Percentiles rank a stretch among this genome's conserved stretches.
Conservation (phyloP, 2,797 vertebrate species). For the Ataeniobius toweri region DNA sequence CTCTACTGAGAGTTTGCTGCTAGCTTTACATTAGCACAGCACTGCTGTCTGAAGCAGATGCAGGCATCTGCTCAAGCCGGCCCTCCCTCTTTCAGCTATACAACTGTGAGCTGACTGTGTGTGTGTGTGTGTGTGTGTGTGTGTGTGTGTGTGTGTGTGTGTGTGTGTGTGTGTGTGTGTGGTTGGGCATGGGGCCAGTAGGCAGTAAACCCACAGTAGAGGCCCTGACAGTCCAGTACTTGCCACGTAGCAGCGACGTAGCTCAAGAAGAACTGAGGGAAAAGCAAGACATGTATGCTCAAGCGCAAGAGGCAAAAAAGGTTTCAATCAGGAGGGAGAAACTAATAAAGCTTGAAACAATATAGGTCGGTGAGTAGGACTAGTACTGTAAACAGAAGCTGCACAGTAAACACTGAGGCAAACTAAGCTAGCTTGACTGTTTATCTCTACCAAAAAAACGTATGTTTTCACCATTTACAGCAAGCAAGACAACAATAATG, state of each 20-base stretch:
- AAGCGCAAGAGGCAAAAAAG: neutral
- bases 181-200: slow-evolving; percentile 69
- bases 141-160: slow-evolving; percentile 38
- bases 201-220: slow-evolving; percentile 72
- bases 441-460: slow-evolving; percentile 30
- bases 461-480: slow-evolving; percentile 49
- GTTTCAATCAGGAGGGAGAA: neutral
- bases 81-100: slow-evolving; percentile 70
- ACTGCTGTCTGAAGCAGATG: slow-evolving; percentile 59
- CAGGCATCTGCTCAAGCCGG: slow-evolving; percentile 61
- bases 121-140: slow-evolving; percentile 36
- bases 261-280: slow-evolving; percentile 23
- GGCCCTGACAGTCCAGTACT: slow-evolving; percentile 62
- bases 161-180: slow-evolving; percentile 46
- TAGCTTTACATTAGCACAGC: slow-evolving; percentile 50
- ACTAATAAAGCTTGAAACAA: slow-evolving; percentile 30
- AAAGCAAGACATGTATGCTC: slow-evolving; percentile 5
- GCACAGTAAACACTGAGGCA: slow-evolving; percentile 22
- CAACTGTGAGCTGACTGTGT: slow-evolving; percentile 53
- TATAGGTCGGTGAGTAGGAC: slow-evolving; percentile 17
- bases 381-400: slow-evolving; percentile 18
- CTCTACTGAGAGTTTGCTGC: slow-evolving; percentile 21
- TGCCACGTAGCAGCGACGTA: slow-evolving; percentile 72
- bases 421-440: slow-evolving; percentile 37
- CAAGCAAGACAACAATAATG: slow-evolving; percentile 25